A percentile compares a stretch with the other conserved stretches of the same genome.
Conservation (phyloP, 2,888 invertebrate species). For the Phasia obesa region DNA sequence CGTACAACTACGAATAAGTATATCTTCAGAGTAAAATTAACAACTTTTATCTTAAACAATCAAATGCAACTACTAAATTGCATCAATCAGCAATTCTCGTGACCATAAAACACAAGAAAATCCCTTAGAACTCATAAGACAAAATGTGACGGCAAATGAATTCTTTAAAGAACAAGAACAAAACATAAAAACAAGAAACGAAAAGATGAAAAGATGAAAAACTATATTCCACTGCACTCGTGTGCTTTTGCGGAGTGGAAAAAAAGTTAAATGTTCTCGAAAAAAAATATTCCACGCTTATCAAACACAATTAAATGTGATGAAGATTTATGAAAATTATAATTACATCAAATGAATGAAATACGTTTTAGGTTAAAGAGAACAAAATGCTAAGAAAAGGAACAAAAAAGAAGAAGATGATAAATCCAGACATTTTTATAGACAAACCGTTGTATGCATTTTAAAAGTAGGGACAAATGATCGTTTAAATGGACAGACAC, state of each 20-base stretch:
- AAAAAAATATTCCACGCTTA: conserved; percentile 72
- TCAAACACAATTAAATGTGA: conserved; percentile 72
- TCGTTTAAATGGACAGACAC: conserved; percentile 26
- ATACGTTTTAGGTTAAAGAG: conserved; percentile 57
- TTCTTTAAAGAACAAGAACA: conserved; percentile 26
- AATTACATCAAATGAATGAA: conserved; percentile 69
- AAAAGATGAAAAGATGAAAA: conserved; percentile 48
- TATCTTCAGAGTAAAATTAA: conserved; percentile 34
- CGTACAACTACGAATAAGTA: conserved; percentile 6
- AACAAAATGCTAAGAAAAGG: conserved; percentile 20
- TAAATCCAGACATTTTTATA: neutral
- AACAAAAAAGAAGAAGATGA: neutral
- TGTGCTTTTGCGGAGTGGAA: conserved; percentile 11
- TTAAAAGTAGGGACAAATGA: neutral
- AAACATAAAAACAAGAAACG: neutral
- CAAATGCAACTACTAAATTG: conserved; percentile 69
- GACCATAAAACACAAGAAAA: conserved; percentile 64
- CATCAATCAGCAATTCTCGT: conserved; percentile 70
- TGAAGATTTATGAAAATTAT: conserved; percentile 73
- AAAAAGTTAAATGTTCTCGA: conserved; percentile 22
- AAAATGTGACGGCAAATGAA: conserved; percentile 58
- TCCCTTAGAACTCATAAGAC: conserved; percentile 63
- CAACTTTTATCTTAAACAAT: conserved; percentile 67
- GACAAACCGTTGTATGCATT: too few relatives aligned
- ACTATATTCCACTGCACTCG: conserved; percentile 7